phyloP scores from a whole-genome alignment of 1,140 invertebrate genomes.

The Paramacrobiotus metropolitanus region DNA sequence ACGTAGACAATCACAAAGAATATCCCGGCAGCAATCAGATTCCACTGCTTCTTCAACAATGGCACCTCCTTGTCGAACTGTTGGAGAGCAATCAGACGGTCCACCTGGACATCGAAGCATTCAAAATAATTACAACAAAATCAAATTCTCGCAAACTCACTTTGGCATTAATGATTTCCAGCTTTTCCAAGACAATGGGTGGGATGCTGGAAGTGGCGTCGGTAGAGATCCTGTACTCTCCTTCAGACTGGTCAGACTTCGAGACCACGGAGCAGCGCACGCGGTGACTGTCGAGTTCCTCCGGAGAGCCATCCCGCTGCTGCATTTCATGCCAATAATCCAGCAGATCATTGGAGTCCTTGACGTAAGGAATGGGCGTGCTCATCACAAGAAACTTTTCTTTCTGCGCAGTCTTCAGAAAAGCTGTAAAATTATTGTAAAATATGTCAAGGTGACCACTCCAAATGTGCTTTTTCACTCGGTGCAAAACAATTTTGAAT shows the following conservation, averaged over 20 bases:
- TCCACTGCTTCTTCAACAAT: neutral
- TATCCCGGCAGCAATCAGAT: constrained; percentile 1
- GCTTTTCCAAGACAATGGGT: neutral
- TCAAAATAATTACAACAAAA: neutral
- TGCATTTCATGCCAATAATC: neutral
- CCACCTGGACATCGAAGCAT: neutral
- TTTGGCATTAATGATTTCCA: neutral
- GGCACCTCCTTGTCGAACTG: constrained; percentile 3
- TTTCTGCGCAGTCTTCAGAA: neutral
- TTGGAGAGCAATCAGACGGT: neutral
- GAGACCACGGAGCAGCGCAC: neutral
- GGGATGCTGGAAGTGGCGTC: neutral
- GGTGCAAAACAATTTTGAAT: neutral
- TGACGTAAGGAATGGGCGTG: neutral
- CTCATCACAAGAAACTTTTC: neutral
- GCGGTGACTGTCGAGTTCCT: neutral
- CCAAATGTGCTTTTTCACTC: neutral
- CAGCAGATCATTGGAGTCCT: neutral
- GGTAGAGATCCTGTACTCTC: neutral
- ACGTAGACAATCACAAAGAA: constrained; percentile 4
- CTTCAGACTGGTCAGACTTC: neutral
- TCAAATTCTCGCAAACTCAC: neutral
- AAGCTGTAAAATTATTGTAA: neutral
- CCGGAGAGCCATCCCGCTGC: neutral
- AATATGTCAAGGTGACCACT: neutral